Evolutionary conservation across 2,888 invertebrate species (phyloP).

Genomic region (Eupsilia transversa): DNA sequence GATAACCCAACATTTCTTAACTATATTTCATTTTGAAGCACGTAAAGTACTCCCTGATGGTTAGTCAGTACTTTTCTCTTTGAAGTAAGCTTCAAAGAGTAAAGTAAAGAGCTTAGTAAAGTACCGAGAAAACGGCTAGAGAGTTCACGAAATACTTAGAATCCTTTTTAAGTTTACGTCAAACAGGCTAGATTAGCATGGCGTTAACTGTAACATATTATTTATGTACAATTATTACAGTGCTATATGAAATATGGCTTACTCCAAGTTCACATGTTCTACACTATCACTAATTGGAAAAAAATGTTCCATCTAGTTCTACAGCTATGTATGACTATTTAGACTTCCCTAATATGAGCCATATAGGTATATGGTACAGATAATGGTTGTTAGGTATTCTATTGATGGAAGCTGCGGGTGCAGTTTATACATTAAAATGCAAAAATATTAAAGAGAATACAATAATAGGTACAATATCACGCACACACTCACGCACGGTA

Average conservation of each 20-base stretch:
- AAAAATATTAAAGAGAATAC: background rate
- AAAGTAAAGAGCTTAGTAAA: conserved; percentile 18
- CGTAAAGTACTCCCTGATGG: conserved; percentile 22
- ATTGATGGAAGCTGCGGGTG: background rate
- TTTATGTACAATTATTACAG: background rate
- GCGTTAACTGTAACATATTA: background rate
- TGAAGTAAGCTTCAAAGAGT: too few species aligned
- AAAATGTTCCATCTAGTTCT: background rate
- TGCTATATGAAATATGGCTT: background rate
- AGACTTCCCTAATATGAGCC: background rate
- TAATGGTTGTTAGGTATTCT: too few species aligned
- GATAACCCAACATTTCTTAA: conserved; percentile 23
- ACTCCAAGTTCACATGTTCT: background rate
- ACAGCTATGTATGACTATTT: background rate
- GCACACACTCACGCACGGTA: too few species aligned
- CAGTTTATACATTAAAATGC: too few species aligned
- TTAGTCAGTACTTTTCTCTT: conserved; percentile 14
- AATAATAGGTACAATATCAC: background rate
- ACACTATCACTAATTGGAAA: background rate
- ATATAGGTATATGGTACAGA: too few species aligned
- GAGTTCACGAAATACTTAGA: conserved; percentile 1
- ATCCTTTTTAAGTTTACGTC: background rate
- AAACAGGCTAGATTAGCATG: background rate
- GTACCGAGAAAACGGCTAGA: background rate
- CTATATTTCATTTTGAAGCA: conserved; percentile 28